Percentiles rank a stretch among this genome's conserved stretches.
phyloP scores from a whole-genome alignment of 2,113 vertebrate species.

The Forbesichthys agassizii region DNA sequence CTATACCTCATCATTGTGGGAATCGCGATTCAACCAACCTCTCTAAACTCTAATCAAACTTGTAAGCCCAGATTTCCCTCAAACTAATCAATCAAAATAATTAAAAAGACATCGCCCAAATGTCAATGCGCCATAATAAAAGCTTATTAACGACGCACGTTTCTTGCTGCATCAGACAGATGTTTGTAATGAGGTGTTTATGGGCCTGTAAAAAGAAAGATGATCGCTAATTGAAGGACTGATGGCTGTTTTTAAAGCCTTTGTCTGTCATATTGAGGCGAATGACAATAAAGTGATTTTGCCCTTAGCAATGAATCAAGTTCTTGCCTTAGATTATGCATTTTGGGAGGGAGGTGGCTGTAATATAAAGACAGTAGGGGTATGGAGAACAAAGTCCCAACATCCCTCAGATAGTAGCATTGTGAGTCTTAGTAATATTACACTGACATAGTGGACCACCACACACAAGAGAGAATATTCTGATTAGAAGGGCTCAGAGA shows the following conservation, averaged over 20 bases:
- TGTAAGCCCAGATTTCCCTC: slow-evolving; percentile 24
- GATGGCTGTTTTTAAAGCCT: background rate
- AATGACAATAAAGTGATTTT: slow-evolving; percentile 5
- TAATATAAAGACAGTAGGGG: background rate
- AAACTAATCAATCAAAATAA: slow-evolving; percentile 66
- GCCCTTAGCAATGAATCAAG: slow-evolving; percentile 5
- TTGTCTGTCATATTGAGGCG: slow-evolving; percentile 20
- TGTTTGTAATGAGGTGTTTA: background rate
- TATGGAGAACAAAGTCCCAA: background rate
- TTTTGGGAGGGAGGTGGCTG: slow-evolving; percentile 10
- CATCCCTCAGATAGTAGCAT: slow-evolving; percentile 24
- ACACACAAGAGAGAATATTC: background rate
- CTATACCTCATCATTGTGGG: slow-evolving; percentile 33
- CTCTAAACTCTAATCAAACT: slow-evolving; percentile 13
- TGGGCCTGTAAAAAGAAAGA: background rate
- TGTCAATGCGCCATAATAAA: slow-evolving; percentile 61
- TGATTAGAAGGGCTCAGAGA: background rate
- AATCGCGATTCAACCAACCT: slow-evolving; percentile 8
- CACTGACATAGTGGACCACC: slow-evolving; percentile 7
- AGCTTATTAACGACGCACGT: slow-evolving; percentile 49
- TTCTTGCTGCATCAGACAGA: too few relatives aligned
- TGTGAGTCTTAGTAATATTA: slow-evolving; percentile 4
- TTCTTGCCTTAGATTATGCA: slow-evolving; percentile 12
- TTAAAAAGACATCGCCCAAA: slow-evolving; percentile 71
- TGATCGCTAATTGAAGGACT: background rate